Conservation (phyloP, 2,888 invertebrate species). For the Heteropelma amictum region DNA sequence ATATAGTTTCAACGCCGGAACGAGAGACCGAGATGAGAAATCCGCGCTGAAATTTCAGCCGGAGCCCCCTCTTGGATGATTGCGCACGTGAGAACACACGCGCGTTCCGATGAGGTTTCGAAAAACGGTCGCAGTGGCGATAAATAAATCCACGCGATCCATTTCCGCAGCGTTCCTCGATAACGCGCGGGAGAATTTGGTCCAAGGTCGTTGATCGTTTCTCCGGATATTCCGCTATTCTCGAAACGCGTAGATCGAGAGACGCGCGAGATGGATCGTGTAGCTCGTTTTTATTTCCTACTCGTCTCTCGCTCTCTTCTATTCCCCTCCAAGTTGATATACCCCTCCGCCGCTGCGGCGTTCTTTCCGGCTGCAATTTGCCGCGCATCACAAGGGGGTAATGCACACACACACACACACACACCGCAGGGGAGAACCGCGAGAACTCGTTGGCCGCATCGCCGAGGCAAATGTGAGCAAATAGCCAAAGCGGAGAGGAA, state of each 20-base stretch:
- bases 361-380: too few relatives aligned
- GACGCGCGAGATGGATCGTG: neutral
- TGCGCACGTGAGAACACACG: constrained; percentile 26
- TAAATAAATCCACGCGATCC: too few relatives aligned
- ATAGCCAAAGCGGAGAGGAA: constrained; percentile 36
- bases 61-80: constrained; percentile 39
- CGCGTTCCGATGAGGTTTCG: too few relatives aligned
- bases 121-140: too few relatives aligned
- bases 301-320: neutral
- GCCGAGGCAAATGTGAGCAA: constrained; percentile 54
- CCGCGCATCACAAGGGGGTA: too few relatives aligned
- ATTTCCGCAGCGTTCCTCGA: too few relatives aligned
- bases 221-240: constrained; percentile 41
- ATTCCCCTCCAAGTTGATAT: neutral
- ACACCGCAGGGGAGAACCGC: neutral
- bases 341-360: neutral
- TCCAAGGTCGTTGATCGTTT: constrained; percentile 52
- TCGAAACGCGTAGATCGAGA: too few relatives aligned
- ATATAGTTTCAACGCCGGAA: neutral
- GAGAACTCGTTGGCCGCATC: constrained; percentile 7
- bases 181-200: too few relatives aligned
- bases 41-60: constrained; percentile 70
- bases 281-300: neutral
- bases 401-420: too few relatives aligned
- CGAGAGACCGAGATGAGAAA: constrained; percentile 54